phyloP scores from a whole-genome alignment of 2,797 vertebrate species.

The Crenichthys baileyi region DNA sequence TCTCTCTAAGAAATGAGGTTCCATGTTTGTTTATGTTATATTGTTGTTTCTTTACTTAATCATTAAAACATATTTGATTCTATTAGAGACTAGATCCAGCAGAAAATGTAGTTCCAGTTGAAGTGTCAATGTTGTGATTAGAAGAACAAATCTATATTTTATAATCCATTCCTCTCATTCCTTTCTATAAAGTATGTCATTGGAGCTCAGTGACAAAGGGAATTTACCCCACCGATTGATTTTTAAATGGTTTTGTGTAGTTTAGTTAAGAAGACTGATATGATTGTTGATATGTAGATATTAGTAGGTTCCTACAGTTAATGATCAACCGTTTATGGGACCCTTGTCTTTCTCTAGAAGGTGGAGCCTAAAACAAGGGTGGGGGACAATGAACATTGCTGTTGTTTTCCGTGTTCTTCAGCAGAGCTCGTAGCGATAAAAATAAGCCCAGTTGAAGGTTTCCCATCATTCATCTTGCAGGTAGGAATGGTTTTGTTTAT shows the following conservation, averaged over 20 bases:
- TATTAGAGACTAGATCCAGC: not conserved
- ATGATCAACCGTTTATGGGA: slow-evolving; percentile 9
- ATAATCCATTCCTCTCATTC: not conserved
- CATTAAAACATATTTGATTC: not conserved
- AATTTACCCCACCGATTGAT: not conserved
- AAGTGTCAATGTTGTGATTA: not conserved
- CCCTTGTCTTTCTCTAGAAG: slow-evolving; percentile 16
- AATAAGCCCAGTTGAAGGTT: slow-evolving; percentile 16
- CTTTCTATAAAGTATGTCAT: not conserved
- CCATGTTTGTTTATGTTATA: not conserved
- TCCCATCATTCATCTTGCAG: slow-evolving; percentile 32
- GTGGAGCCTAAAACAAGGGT: slow-evolving; percentile 66
- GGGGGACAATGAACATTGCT: slow-evolving; percentile 36
- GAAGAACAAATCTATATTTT: not conserved
- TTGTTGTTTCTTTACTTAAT: not conserved
- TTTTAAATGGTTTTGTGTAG: not conserved
- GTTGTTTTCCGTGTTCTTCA: slow-evolving; percentile 27
- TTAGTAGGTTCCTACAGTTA: not conserved
- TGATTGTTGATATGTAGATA: not conserved
- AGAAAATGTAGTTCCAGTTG: no score
- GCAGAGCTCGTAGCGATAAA: slow-evolving; percentile 33
- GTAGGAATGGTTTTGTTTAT: slow-evolving; percentile 43
- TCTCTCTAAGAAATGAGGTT: not conserved
- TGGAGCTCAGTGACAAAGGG: not conserved
- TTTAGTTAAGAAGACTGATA: slow-evolving; percentile 6